Conservation (phyloP, 2,113 vertebrate species). For the Halcyon malimbica region DNA sequence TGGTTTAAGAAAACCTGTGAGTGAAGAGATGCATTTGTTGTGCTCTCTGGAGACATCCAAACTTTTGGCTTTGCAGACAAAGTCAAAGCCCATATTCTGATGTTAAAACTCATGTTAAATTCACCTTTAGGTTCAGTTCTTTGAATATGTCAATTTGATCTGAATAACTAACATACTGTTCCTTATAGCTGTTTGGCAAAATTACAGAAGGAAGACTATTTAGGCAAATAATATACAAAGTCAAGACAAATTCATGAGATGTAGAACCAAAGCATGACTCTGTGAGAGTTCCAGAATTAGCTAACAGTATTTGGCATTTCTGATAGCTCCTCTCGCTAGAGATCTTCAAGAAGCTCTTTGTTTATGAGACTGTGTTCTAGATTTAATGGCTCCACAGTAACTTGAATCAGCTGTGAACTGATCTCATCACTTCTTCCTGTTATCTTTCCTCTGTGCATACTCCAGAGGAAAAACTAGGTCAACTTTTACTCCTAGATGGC, state of each 20-base stretch:
- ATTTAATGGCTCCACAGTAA: background rate
- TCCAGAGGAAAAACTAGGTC: conserved; percentile 9
- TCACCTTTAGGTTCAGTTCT: background rate
- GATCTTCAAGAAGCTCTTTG: background rate
- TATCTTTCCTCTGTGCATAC: background rate
- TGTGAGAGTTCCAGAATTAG: background rate
- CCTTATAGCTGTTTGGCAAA: background rate
- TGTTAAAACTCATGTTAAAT: background rate
- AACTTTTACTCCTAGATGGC: background rate
- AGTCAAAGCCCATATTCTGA: background rate
- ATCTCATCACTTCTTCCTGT: background rate
- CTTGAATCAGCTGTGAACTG: background rate
- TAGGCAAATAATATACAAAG: background rate
- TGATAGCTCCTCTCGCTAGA: background rate
- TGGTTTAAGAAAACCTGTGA: background rate
- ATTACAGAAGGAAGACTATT: background rate
- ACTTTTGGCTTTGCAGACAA: background rate
- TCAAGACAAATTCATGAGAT: background rate
- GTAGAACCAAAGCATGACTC: background rate
- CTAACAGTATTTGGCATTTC: background rate
- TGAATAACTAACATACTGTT: background rate
- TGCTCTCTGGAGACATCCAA: background rate
- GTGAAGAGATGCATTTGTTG: background rate
- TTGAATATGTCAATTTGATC: background rate
- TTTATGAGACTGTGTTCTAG: background rate